Conservation (phyloP, 2,797 vertebrate genomes). For the Crypturellus tataupa region DNA sequence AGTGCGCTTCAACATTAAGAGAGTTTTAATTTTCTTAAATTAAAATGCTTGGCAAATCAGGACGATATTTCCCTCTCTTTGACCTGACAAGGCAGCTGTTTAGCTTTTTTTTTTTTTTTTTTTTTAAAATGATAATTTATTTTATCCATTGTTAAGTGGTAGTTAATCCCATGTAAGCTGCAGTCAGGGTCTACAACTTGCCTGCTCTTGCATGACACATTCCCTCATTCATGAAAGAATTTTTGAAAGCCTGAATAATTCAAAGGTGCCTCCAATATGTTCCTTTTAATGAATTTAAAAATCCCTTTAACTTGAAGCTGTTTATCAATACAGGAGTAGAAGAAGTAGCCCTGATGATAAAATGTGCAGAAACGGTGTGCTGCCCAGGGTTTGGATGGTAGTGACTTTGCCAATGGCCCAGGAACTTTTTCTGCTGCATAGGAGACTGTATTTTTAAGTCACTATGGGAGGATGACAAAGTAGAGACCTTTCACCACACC, state of each 20-base stretch:
- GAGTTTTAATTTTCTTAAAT: not conserved
- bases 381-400: not conserved
- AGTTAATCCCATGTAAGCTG: not conserved
- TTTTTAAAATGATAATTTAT: not conserved
- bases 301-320: not conserved
- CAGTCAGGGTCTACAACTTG: not conserved
- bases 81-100: not conserved
- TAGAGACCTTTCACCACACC: not conserved
- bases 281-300: not conserved
- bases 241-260: not conserved
- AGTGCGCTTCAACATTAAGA: not conserved
- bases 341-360: not conserved
- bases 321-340: not conserved
- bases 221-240: not conserved
- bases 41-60: not conserved
- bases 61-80: not conserved
- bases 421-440: not conserved
- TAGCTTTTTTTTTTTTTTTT: not conserved
- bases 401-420: not conserved
- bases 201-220: fast-evolving
- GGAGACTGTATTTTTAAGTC: not conserved
- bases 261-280: not conserved
- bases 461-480: not conserved
- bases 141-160: not conserved
- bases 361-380: fast-evolving